Percentiles rank a stretch among this genome's conserved stretches.
phyloP scores from a whole-genome alignment of 2,797 vertebrate species.

The Myiotriccus ornatus region DNA sequence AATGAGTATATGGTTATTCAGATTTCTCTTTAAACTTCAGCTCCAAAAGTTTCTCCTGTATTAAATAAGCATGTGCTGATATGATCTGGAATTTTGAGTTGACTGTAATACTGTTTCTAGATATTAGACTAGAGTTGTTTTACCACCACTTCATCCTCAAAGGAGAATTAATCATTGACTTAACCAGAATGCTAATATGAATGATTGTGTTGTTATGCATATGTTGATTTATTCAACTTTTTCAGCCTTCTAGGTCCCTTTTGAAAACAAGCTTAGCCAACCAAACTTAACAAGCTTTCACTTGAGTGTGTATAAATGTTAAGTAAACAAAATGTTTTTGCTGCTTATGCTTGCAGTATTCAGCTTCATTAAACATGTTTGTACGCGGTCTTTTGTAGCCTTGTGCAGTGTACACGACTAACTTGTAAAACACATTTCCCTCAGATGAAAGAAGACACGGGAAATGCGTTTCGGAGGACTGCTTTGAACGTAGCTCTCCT shows the following conservation, averaged over 20 bases:
- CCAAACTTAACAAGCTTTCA: slow-evolving; percentile 40
- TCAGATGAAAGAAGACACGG: not conserved
- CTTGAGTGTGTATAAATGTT: slow-evolving; percentile 39
- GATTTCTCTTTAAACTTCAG: slow-evolving; percentile 5
- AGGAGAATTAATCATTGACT: slow-evolving; percentile 40
- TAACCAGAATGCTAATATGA: slow-evolving; percentile 18
- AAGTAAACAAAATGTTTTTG: slow-evolving; percentile 44
- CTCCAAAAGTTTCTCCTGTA: not conserved
- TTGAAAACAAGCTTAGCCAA: slow-evolving; percentile 43
- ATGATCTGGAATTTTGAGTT: not conserved
- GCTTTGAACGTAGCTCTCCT: not conserved
- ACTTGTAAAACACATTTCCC: not conserved
- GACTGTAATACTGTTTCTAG: not conserved
- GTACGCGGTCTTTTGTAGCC: not conserved
- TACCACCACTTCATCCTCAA: slow-evolving; percentile 11
- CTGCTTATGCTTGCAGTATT: slow-evolving; percentile 23
- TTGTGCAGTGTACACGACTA: not conserved
- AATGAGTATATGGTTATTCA: slow-evolving; percentile 11
- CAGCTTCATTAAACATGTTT: slow-evolving; percentile 41
- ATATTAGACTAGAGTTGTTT: not conserved
- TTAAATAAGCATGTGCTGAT: slow-evolving; percentile 1
- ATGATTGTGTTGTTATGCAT: not conserved
- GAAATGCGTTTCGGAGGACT: not conserved
- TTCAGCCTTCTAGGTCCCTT: slow-evolving; percentile 8
- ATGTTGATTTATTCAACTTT: slow-evolving; percentile 28